These are phyloP conservation scores for Sebastes baramenuke DNA, from an alignment of 2,797 vertebrate genomes.

Conservation along the genomic window DNA sequence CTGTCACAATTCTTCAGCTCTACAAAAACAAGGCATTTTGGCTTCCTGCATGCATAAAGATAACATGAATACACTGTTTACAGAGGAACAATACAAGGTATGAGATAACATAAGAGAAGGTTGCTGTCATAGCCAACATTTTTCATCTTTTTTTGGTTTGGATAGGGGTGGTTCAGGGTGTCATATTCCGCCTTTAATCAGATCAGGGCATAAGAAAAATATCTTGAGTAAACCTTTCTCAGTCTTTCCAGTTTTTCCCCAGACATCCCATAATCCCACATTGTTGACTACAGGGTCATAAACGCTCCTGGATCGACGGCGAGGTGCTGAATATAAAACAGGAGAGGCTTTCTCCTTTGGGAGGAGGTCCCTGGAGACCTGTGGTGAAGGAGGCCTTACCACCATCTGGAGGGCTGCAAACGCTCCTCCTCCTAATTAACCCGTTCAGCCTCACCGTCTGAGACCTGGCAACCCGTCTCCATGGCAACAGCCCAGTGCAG, in stretches of 20 bases:
- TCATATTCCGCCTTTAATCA: background rate
- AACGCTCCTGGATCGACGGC: conserved; percentile 1
- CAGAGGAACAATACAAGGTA: background rate
- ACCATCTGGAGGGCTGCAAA: conserved; percentile 61
- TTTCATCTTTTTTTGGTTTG: background rate
- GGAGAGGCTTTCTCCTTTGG: conserved; percentile 47
- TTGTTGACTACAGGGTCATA: conserved; percentile 40
- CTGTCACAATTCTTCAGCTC: background rate
- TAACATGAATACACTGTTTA: background rate
- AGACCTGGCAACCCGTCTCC: conserved; percentile 67
- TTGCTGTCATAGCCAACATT: background rate
- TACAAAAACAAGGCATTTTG: conserved; percentile 34
- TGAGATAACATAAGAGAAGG: background rate
- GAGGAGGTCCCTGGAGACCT: conserved; percentile 53
- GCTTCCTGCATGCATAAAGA: conserved; percentile 11
- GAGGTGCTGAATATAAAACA: conserved; percentile 59
- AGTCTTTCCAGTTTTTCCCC: background rate
- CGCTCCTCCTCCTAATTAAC: conserved; percentile 67
- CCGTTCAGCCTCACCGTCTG: conserved; percentile 52
- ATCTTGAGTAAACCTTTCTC: background rate
- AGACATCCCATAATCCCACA: conserved; percentile 51
- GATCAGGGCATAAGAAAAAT: background rate
- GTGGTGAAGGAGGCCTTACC: conserved; percentile 37
- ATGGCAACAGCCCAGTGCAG: conserved; percentile 65
- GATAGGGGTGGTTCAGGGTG: too few species aligned